Evolutionary conservation across 2,113 vertebrate species (phyloP).

Genomic region (Cyphomyrus discorhynchus): DNA sequence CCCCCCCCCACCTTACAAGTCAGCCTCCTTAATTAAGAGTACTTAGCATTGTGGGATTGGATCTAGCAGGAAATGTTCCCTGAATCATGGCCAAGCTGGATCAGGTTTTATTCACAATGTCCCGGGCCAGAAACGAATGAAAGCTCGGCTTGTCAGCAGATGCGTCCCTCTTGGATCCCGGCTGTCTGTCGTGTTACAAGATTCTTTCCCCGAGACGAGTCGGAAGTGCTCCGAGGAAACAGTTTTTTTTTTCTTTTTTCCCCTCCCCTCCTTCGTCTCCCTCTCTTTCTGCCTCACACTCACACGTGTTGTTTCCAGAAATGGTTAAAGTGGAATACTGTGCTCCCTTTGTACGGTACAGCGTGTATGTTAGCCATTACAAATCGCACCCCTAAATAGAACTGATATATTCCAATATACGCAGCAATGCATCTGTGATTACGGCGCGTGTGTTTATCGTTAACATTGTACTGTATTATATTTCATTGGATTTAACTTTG

Average conservation of each 20-base stretch:
- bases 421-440: not conserved
- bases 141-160: conserved; percentile 71
- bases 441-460: not conserved
- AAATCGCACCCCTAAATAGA: not conserved
- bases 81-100: conserved; percentile 62
- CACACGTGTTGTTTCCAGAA: not conserved
- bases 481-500: not conserved
- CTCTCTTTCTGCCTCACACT: conserved; percentile 22
- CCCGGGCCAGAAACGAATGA: conserved; percentile 61
- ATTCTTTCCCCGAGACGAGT: conserved; percentile 52
- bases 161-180: conserved; percentile 66
- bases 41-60: conserved; percentile 58
- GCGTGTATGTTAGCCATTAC: not conserved
- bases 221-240: conserved; percentile 1
- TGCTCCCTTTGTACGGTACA: not conserved
- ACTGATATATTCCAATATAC: not conserved
- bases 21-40: conserved; percentile 72
- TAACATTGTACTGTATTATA: not conserved
- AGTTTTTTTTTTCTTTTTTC: not conserved
- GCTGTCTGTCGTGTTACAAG: conserved; percentile 54
- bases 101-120: conserved; percentile 59
- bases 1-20: conserved; percentile 52
- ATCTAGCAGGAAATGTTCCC: conserved; percentile 64
- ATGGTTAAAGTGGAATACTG: not conserved
- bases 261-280: not conserved